Base-by-base conservation (phyloP, 2,797 vertebrate species). In the Tinamus major region DNA sequence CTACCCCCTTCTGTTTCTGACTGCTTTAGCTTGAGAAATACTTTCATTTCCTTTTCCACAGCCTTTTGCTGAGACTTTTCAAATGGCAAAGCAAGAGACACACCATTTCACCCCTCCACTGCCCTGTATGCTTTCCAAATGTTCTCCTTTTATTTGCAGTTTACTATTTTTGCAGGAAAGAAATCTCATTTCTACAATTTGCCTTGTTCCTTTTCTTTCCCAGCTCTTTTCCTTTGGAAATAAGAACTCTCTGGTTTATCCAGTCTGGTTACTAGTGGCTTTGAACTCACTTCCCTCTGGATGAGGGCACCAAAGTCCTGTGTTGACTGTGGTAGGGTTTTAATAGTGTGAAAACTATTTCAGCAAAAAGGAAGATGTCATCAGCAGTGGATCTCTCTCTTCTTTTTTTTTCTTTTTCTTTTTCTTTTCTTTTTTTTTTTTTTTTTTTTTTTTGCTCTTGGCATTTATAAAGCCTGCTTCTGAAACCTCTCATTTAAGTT, bases 171-270 rank as follows among this genome's bases (percentile, higher is more conserved):
- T 59, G 15, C 24, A 19, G 10, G 1, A 27, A 7, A 23, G 0
- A 26, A 35, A 48, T 31, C 0, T 0, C 10, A 33, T 5, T 24
- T 64, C 8, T 53, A 2, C 18, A 29, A 9, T 2, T 74, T 48
- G 33, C 0, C 13, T 20, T 74, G 15, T 65, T 27, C 26, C n/a
- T 51, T 27, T 53, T 83, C 51, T 39, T 72, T 18, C 21, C 31
- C 29, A 71, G 1, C 5, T 79, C 5, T 72, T 29, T 76, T 44
- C 33, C 44, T 76, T 12, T 48, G 18, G 31, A 65, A 37, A 33
- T 26, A n/a, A 39, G 17, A 42, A 23, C 33, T 9, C 69, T 67
- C 31, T 49, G 13, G 2, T 26, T 80, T 70, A 58, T 74, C 31
- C 69, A 44, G 6, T 35, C 37, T 71, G 41, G 72, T 8, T 53